Evolutionary conservation across 1,140 invertebrate genomes (phyloP), one percentile per base, ranked within the genome.

Genomic region (Drosophila takahashii): DNA sequence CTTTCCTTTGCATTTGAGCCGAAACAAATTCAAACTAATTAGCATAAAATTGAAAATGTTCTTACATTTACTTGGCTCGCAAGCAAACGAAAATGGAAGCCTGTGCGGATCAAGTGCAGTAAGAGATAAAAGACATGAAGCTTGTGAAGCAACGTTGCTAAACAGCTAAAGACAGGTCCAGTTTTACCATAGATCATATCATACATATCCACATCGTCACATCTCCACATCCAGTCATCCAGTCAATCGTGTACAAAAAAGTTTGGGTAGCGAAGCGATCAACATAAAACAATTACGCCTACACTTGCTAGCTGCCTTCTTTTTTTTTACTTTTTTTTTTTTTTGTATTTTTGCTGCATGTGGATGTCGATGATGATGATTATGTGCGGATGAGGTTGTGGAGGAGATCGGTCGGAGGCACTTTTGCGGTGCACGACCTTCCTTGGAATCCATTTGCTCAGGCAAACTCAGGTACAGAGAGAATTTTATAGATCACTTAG

Each of bases 241-340:
- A 27, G 26, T 48, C 53, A 32, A 58, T 60, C 27, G 27, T 59
- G 53, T 36, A 27, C 7, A 29, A 64, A 64, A 44, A 18, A 72
- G 56, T 61, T 61, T 83, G 69, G 80, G 80, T 84, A 79, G 80
- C 76, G 77, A 80, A 85, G 67, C 81, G 77, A 56, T 77, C 81
- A 85, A 85, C 81, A 85, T 80, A 81, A 85, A 85, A 85, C 81
- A 85, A 85, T 85, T 86, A 85, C 81, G 81, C 81, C 81, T 86
- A 85, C 81, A 85, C 81, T 85, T 81, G 77, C 74, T 73, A 15
- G 27, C 16, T 37, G 56, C 45, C 34, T 37, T 22, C 9, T 27
- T 22, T 18, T 18, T 18, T 11, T 11, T 22, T 39, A 7, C 6
- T 41, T 42, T 42, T 42, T 8, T 10, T 44, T 44, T 42, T 42